phyloP scores from a whole-genome alignment of 2,888 invertebrate genomes.

The Tenthredo scrophulariae region DNA sequence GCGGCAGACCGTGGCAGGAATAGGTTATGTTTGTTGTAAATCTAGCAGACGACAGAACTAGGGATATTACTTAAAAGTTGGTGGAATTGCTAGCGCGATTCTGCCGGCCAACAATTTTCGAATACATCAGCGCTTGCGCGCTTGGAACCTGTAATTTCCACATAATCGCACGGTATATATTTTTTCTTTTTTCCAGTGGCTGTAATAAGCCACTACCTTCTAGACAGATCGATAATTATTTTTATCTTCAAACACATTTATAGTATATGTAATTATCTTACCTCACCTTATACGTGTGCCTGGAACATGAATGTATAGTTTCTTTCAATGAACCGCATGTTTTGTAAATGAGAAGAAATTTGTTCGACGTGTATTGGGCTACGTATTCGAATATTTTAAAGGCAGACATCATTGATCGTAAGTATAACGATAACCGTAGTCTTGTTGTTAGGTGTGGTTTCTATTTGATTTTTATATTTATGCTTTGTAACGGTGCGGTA shows the following conservation, averaged over 20 bases:
- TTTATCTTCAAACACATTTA: neutral
- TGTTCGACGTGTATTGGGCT: neutral
- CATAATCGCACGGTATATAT: too few species aligned
- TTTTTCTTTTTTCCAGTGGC: neutral
- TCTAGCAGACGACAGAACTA: too few species aligned
- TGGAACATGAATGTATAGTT: neutral
- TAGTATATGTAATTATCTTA: neutral
- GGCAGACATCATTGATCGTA: neutral
- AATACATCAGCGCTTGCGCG: too few species aligned
- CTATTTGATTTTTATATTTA: conserved; percentile 23
- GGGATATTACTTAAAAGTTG: too few species aligned
- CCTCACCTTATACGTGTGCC: neutral
- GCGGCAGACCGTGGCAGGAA: too few species aligned
- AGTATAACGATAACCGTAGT: neutral
- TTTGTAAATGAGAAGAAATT: conserved; percentile 42
- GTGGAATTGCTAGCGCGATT: too few species aligned
- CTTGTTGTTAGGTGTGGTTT: neutral
- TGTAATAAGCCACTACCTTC: neutral
- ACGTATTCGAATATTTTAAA: neutral
- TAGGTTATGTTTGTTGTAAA: too few species aligned
- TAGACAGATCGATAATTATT: neutral
- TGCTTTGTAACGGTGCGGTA: conserved; percentile 16
- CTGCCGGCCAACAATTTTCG: too few species aligned
- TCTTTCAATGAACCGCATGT: neutral
- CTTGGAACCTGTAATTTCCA: too few species aligned